Percentiles rank a stretch among this genome's conserved stretches.
Evolutionary conservation across 2,113 vertebrate genomes (phyloP).

Genomic region (Psettodes erumei): DNA sequence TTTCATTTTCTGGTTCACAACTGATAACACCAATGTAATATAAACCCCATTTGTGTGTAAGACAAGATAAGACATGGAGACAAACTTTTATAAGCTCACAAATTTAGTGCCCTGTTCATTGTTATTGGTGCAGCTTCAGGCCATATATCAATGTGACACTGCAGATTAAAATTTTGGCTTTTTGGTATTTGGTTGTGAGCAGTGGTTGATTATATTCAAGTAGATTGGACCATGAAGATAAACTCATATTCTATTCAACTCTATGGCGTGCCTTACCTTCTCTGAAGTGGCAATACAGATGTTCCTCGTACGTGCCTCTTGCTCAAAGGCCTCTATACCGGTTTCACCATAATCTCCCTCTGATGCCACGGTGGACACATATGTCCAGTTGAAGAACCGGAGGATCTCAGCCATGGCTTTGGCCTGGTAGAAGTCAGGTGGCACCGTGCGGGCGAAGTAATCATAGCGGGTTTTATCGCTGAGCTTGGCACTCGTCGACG

Average conservation of each 20-base stretch:
- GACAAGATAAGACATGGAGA: slow-evolving; percentile 58
- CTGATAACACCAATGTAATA: slow-evolving; percentile 63
- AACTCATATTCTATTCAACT: neutral
- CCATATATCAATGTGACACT: slow-evolving; percentile 49
- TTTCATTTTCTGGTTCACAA: slow-evolving; percentile 53
- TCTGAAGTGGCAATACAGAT: slow-evolving; percentile 98
- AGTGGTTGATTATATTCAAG: slow-evolving; percentile 2
- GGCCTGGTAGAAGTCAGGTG: slow-evolving; percentile 98
- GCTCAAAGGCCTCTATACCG: slow-evolving; percentile 97
- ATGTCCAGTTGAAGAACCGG: slow-evolving; percentile 97
- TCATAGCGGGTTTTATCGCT: slow-evolving; percentile 97
- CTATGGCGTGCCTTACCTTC: slow-evolving; percentile 76
- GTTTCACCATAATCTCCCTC: slow-evolving; percentile 98
- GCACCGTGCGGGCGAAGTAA: slow-evolving; percentile 96
- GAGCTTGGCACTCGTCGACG: slow-evolving; percentile 97
- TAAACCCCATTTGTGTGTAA: slow-evolving; percentile 53
- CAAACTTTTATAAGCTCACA: slow-evolving; percentile 53
- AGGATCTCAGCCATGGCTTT: slow-evolving; percentile 99
- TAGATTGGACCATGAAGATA: neutral
- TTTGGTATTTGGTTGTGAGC: slow-evolving; percentile 18
- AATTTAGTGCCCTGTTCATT: slow-evolving; percentile 27
- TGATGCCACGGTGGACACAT: slow-evolving; percentile 96
- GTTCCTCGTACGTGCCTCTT: slow-evolving; percentile 94
- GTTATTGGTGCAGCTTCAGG: slow-evolving; percentile 29
- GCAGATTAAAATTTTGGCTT: slow-evolving; percentile 35